Base-by-base conservation (phyloP, 2,797 vertebrate genomes). In the Coregonus suidteri region DNA sequence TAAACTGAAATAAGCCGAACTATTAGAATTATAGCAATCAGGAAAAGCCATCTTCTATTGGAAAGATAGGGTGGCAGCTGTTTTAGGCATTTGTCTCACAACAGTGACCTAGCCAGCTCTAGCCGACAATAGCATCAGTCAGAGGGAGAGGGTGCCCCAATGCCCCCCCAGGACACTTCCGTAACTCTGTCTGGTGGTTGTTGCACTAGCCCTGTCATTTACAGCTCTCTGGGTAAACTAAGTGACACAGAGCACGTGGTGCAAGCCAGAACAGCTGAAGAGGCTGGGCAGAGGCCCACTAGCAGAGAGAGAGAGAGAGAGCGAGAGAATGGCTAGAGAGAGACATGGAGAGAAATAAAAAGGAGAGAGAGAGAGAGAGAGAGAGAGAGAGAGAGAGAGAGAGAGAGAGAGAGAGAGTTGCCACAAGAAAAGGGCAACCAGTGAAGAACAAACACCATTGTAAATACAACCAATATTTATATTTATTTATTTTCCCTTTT, bases 211-310 rank as follows among this genome's bases (percentile, higher is more conserved):
- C 20, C 9, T 71, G 77, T 64, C 62, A 11, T 9, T 65, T 13
- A 9, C 62, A 53, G 79, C 75, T 7, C 16, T 37, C 47, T 70
- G 66, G 75, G 77, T 71, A 74, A 82, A 73, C 14, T 18, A 6
- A 84, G 71, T 74, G 77, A 72, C 16, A 47, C 16, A 2, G 78
- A 56, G 70, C 81, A 89, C 16, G 51, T 77, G 78, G 66, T 65
- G 73, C 47, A 53, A 75, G 64, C 69, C 71, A 73, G 77, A 88
- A 78, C 83, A 87, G 78, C 84, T 80, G 72, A 84, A 35, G 59
- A 80, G 47, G 52, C 76, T 34, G 67, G 11, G 7, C 74, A 53
- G 64, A 83, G 56, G 66, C 34, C 76, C 80, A 70, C 1, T 67
- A n/a, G 18, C 41, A 34, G 70, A n/a, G 53, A 11, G 74, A 77